phyloP scores from a whole-genome alignment of 2,888 invertebrate species.

The Pemphredon lugubris region DNA sequence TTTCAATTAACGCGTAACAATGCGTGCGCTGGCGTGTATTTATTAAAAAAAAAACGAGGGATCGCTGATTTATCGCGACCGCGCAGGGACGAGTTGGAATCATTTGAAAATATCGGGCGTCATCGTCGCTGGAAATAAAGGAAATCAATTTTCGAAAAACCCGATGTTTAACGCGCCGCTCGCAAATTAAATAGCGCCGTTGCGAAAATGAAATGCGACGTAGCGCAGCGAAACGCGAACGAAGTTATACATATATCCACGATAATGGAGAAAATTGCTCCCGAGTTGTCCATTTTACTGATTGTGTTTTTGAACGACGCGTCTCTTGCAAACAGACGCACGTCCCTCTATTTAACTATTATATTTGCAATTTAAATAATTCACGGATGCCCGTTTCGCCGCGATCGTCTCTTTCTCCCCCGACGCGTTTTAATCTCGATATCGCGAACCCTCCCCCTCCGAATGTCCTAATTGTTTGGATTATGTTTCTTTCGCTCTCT shows the following conservation, averaged over 20 bases:
- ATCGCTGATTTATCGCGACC: too few species aligned
- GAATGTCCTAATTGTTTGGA: slow-evolving; percentile 15
- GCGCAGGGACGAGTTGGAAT: too few species aligned
- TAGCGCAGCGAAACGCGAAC: neutral
- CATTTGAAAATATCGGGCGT: too few species aligned
- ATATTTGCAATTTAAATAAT: slow-evolving; percentile 6
- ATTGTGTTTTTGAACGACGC: slow-evolving; percentile 49
- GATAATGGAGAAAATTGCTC: slow-evolving; percentile 50
- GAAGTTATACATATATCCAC: slow-evolving; percentile 26
- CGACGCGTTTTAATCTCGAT: neutral
- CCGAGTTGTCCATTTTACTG: slow-evolving; percentile 39
- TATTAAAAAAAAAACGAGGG: too few species aligned
- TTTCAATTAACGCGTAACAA: too few species aligned
- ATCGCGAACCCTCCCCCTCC: neutral
- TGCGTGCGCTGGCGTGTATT: too few species aligned
- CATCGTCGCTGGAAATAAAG: neutral
- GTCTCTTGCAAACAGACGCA: slow-evolving; percentile 5
- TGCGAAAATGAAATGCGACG: slow-evolving; percentile 28
- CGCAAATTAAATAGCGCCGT: slow-evolving; percentile 43
- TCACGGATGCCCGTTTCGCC: neutral
- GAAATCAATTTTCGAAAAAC: slow-evolving; percentile 25
- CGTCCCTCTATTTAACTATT: slow-evolving; percentile 27
- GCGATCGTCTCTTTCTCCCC: neutral
- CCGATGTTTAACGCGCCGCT: slow-evolving; percentile 19
- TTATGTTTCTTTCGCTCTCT: slow-evolving; percentile 4